Evolutionary conservation across 1,140 invertebrate genomes (phyloP).

Genomic region (Drosophila miranda): DNA sequence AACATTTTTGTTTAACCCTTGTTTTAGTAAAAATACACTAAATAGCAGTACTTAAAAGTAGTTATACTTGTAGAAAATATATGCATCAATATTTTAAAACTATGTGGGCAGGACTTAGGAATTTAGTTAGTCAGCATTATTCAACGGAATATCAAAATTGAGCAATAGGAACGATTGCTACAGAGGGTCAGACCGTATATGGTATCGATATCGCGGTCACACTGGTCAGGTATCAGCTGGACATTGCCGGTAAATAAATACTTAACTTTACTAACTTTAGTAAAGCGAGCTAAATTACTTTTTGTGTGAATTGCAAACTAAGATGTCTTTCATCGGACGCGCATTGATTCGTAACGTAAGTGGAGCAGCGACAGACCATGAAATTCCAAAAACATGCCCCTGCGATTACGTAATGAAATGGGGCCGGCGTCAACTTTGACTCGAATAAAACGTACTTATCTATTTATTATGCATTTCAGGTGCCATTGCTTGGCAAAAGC

Average conservation of each 20-base stretch:
- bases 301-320: slow-evolving; percentile 10
- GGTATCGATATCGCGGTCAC: too few relatives aligned
- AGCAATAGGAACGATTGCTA: too few relatives aligned
- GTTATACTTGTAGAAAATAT: too few relatives aligned
- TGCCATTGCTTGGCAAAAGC: slow-evolving; percentile 51
- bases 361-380: background rate
- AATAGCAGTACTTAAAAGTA: too few relatives aligned
- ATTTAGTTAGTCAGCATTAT: too few relatives aligned
- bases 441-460: slow-evolving; percentile 27
- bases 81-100: too few relatives aligned
- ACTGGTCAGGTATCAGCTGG: background rate
- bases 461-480: slow-evolving; percentile 50
- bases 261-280: slow-evolving; percentile 12
- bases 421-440: background rate
- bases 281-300: background rate
- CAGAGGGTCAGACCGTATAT: too few relatives aligned
- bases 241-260: slow-evolving; percentile 11
- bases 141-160: too few relatives aligned
- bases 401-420: slow-evolving; percentile 63
- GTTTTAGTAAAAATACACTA: too few relatives aligned
- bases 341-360: slow-evolving; percentile 71
- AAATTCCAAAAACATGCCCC: slow-evolving; percentile 41
- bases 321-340: slow-evolving; percentile 74
- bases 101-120: too few relatives aligned
- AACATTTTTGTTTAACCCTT: too few relatives aligned